phyloP scores from a whole-genome alignment of 2,113 vertebrate genomes.

The Dinomys branickii region DNA sequence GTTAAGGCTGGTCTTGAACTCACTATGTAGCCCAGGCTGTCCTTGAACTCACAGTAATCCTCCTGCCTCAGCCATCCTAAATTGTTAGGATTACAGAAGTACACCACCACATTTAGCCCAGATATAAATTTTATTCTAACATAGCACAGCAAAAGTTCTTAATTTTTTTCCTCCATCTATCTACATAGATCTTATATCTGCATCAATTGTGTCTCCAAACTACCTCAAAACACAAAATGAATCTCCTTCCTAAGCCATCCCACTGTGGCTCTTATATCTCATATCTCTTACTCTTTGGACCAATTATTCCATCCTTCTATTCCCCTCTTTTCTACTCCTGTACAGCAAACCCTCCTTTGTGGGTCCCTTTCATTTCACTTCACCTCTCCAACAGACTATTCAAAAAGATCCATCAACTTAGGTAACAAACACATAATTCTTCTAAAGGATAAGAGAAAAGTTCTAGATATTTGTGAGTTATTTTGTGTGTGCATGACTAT shows the following conservation, averaged over 20 bases:
- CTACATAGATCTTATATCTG: neutral
- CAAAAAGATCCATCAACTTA: neutral
- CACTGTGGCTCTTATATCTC: neutral
- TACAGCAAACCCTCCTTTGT: neutral
- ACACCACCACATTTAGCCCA: neutral
- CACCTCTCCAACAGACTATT: neutral
- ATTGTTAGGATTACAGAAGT: neutral
- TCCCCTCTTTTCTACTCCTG: neutral
- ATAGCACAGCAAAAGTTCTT: slow-evolving; percentile 13
- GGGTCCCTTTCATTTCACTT: neutral
- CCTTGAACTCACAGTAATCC: neutral
- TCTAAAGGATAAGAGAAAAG: neutral
- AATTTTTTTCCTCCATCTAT: neutral
- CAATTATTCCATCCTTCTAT: neutral
- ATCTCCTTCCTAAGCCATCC: neutral
- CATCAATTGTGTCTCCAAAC: neutral
- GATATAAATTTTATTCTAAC: neutral
- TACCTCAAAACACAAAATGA: slow-evolving; percentile 26
- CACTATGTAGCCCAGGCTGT: neutral
- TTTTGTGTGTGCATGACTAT: neutral
- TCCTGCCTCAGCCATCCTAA: neutral
- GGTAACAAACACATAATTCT: neutral
- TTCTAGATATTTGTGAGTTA: neutral
- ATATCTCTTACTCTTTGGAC: neutral
- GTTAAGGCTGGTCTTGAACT: neutral